Conservation (phyloP, 2,888 invertebrate species). For the Oligia fasciuncula region DNA sequence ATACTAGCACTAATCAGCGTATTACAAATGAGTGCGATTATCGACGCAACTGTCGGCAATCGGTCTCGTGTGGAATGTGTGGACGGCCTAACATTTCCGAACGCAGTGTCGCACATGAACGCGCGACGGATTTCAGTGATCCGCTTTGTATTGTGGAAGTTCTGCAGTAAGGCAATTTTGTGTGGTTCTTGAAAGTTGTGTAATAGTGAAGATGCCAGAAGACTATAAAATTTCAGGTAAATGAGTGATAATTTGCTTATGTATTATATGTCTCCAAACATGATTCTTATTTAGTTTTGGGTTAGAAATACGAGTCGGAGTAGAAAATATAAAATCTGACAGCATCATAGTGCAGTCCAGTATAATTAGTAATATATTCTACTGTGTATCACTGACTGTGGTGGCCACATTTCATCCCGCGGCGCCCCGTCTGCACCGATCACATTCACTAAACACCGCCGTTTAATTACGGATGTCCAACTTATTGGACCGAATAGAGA, state of each 20-base stretch:
- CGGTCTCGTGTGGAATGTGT: constrained; percentile 3
- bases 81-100: constrained; percentile 1
- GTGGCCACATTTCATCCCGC: background rate
- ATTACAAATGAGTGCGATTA: constrained; percentile 14
- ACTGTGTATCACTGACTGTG: background rate
- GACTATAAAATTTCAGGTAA: constrained; percentile 9
- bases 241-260: background rate
- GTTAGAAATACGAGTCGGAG: background rate
- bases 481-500: constrained; percentile 17
- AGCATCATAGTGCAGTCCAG: background rate
- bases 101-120: background rate
- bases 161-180: background rate
- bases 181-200: background rate
- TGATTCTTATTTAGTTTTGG: background rate
- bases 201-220: background rate
- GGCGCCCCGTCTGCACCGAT: constrained; percentile 21
- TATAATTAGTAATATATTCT: background rate
- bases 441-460: constrained; percentile 20
- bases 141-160: background rate
- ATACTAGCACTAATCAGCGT: constrained; percentile 25
- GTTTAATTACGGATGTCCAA: constrained; percentile 22
- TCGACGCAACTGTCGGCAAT: constrained; percentile 6
- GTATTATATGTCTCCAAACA: background rate
- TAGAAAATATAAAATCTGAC: no score
- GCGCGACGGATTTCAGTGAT: background rate